A percentile compares a stretch with the other conserved stretches of the same genome.
Conservation (phyloP, 2,797 vertebrate genomes). For the Sebastes glaucus region DNA sequence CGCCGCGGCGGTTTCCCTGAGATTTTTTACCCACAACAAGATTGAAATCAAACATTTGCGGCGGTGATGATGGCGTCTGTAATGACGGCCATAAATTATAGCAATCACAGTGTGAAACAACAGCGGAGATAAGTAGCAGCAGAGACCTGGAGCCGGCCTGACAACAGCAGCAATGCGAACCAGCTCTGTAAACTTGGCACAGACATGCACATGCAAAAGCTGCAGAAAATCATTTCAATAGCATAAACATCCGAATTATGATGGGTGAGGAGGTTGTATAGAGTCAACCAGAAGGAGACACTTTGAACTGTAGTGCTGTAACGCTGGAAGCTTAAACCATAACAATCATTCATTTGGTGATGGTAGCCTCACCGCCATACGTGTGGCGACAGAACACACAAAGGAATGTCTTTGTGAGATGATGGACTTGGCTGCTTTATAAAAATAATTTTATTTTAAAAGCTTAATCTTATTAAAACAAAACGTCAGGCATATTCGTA, state of each 20-base stretch:
- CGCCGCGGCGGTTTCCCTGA: slow-evolving; percentile 14
- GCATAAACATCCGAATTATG: slow-evolving; percentile 26
- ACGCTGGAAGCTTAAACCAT: neutral
- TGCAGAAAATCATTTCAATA: neutral
- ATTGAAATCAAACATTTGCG: slow-evolving; percentile 76
- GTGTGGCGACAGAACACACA: neutral
- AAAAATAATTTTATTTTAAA: neutral
- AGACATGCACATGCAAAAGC: neutral
- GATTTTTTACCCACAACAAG: slow-evolving; percentile 54
- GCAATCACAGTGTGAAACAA: slow-evolving; percentile 64
- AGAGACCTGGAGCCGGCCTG: slow-evolving; percentile 32
- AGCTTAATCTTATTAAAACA: neutral
- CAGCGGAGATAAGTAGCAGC: slow-evolving; percentile 64
- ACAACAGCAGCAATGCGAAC: slow-evolving; percentile 38
- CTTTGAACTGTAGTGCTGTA: neutral
- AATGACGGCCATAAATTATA: slow-evolving; percentile 75
- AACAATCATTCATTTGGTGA: neutral
- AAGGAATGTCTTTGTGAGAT: neutral
- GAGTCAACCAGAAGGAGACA: neutral
- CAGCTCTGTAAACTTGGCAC: slow-evolving; percentile 45
- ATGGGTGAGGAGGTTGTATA: neutral
- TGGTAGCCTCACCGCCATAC: neutral
- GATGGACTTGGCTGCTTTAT: neutral
- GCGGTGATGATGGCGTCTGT: slow-evolving; percentile 69
- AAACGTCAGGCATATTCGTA: neutral